Percentiles rank a stretch among this genome's conserved stretches.
These are phyloP conservation scores for Scomber scombrus DNA, from an alignment of 2,113 vertebrate genomes.

Conservation along the genomic window DNA sequence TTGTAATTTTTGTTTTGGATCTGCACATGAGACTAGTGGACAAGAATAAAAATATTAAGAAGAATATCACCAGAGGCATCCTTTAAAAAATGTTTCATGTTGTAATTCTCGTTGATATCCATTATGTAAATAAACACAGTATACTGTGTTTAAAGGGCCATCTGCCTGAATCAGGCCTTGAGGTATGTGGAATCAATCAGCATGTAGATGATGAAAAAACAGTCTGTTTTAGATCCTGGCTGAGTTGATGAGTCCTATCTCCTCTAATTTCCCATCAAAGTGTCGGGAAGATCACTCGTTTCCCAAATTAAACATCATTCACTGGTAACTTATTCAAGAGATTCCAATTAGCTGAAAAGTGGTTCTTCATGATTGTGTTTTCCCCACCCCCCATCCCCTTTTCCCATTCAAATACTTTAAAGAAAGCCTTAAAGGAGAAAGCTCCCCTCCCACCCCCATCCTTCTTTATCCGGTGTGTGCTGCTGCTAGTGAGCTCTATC, in stretches of 20 bases:
- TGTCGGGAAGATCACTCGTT: slow-evolving; percentile 90
- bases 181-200: slow-evolving; percentile 47
- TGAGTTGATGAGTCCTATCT: slow-evolving; percentile 87
- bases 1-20: neutral
- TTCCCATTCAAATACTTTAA: slow-evolving; percentile 85
- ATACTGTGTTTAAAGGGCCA: slow-evolving; percentile 13
- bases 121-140: neutral
- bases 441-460: slow-evolving; percentile 44
- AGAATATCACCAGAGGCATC: neutral
- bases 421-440: slow-evolving; percentile 82
- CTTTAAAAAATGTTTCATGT: too few relatives aligned
- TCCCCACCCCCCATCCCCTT: slow-evolving; percentile 53
- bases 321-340: slow-evolving; percentile 90
- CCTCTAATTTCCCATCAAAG: slow-evolving; percentile 92
- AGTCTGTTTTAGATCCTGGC: slow-evolving; percentile 11
- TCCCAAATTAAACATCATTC: slow-evolving; percentile 93
- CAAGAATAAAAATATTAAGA: too few relatives aligned
- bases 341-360: slow-evolving; percentile 92
- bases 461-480: slow-evolving; percentile 69
- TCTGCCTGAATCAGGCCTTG: neutral
- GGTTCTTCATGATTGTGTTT: slow-evolving; percentile 88
- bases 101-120: neutral
- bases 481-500: slow-evolving; percentile 81
- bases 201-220: slow-evolving; percentile 14
- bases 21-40: neutral